Conservation (phyloP, 2,797 vertebrate species). For the Naso thynnoides region DNA sequence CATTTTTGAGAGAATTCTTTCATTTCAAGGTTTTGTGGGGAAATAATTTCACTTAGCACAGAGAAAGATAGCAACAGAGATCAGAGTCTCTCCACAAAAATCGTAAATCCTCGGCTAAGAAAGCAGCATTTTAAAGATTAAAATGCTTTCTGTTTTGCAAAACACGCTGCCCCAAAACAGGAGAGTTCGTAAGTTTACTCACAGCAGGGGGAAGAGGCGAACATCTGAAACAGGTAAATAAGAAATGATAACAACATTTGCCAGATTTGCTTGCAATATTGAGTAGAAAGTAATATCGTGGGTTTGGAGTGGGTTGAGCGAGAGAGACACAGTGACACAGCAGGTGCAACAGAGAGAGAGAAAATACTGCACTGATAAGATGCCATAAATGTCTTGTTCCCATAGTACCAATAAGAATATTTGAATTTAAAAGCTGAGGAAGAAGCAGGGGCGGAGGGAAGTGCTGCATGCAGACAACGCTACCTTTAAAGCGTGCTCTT, state of each 20-base stretch:
- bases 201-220: neutral
- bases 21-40: neutral
- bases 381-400: conserved; percentile 54
- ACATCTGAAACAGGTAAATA: conserved; percentile 24
- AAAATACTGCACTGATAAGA: conserved; percentile 53
- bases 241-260: conserved; percentile 32
- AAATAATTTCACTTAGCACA: conserved; percentile 12
- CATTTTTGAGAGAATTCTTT: neutral
- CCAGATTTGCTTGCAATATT: conserved; percentile 13
- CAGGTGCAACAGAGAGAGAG: conserved; percentile 4
- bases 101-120: neutral
- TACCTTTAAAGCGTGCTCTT: neutral
- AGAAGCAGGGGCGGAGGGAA: neutral
- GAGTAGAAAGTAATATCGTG: conserved; percentile 36
- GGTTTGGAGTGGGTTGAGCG: neutral
- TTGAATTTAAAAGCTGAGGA: conserved; percentile 50
- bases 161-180: conserved; percentile 3
- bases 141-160: conserved; percentile 4
- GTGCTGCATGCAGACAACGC: neutral
- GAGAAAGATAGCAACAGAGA: neutral
- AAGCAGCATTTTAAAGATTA: neutral
- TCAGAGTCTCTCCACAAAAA: neutral
- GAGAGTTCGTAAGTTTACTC: conserved; percentile 5
- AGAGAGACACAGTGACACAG: conserved; percentile 25
- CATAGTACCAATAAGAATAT: conserved; percentile 58